A percentile compares a stretch with the other conserved stretches of the same genome.
phyloP scores from a whole-genome alignment of 2,888 invertebrate species.

The Heliconius hortense region DNA sequence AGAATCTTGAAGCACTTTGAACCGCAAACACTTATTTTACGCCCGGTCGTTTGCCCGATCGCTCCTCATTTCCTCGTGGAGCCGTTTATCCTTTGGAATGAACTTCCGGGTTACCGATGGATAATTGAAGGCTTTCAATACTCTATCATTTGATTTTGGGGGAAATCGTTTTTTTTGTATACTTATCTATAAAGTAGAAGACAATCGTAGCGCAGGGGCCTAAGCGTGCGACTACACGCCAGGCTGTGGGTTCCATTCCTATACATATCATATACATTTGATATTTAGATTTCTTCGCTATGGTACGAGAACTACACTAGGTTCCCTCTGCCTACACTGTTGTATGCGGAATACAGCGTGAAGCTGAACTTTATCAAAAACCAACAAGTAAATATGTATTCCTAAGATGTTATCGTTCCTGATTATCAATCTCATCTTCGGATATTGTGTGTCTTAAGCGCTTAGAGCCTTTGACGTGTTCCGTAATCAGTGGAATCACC shows the following conservation, averaged over 20 bases:
- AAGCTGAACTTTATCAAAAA: neutral
- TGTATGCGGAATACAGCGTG: no score
- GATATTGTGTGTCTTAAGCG: conserved; percentile 10
- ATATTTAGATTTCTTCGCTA: no score
- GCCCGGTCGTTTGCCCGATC: conserved; percentile 66
- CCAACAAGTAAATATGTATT: neutral
- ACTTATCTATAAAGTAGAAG: neutral
- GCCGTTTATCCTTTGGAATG: conserved; percentile 56
- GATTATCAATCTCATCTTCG: conserved; percentile 9
- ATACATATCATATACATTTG: no score
- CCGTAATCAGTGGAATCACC: neutral
- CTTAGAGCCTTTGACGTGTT: conserved; percentile 10
- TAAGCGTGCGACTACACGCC: no score
- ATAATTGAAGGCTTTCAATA: conserved; percentile 27
- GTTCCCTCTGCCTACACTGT: no score
- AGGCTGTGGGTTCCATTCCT: no score
- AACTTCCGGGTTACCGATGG: conserved; percentile 36
- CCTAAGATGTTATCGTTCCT: neutral
- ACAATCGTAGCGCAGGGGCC: no score
- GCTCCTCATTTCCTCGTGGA: conserved; percentile 64
- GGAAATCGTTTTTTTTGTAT: neutral
- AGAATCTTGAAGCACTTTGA: conserved; percentile 36
- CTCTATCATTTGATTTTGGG: conserved; percentile 9
- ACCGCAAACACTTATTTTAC: conserved; percentile 64
- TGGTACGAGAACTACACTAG: no score